phyloP scores from a whole-genome alignment of 2,113 vertebrate species.

The Gallinago undulata region DNA sequence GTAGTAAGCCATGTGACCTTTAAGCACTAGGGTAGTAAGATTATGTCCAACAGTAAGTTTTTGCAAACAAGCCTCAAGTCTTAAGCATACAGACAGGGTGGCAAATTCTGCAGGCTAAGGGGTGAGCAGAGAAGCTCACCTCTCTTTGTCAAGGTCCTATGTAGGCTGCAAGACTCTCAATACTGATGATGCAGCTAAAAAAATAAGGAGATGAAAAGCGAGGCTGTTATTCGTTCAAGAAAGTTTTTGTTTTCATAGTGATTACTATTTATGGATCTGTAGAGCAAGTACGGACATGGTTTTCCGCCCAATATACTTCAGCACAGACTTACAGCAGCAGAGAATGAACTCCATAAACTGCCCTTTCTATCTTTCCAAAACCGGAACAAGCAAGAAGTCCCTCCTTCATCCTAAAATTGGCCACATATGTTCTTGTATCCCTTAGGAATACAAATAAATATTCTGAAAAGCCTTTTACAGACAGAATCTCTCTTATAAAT shows the following conservation, averaged over 20 bases:
- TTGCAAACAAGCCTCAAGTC: neutral
- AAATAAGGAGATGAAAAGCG: neutral
- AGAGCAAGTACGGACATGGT: neutral
- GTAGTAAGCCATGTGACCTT: neutral
- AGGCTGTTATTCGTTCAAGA: accelerated
- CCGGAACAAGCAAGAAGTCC: neutral
- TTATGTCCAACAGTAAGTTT: neutral
- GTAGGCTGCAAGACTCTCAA: neutral
- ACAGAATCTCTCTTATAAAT: neutral
- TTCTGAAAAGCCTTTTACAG: neutral
- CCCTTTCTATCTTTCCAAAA: neutral
- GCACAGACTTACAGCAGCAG: neutral
- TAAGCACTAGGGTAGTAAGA: neutral
- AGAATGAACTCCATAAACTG: neutral
- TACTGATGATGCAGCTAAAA: neutral
- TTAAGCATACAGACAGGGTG: neutral
- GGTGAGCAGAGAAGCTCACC: neutral
- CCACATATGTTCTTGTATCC: neutral
- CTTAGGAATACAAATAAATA: neutral
- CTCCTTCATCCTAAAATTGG: neutral
- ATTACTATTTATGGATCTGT: neutral
- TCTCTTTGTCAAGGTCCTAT: neutral
- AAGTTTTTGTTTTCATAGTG: neutral
- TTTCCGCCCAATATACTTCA: neutral
- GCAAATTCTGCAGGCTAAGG: neutral